phyloP scores from a whole-genome alignment of 2,113 vertebrate species.

The Progne subis region DNA sequence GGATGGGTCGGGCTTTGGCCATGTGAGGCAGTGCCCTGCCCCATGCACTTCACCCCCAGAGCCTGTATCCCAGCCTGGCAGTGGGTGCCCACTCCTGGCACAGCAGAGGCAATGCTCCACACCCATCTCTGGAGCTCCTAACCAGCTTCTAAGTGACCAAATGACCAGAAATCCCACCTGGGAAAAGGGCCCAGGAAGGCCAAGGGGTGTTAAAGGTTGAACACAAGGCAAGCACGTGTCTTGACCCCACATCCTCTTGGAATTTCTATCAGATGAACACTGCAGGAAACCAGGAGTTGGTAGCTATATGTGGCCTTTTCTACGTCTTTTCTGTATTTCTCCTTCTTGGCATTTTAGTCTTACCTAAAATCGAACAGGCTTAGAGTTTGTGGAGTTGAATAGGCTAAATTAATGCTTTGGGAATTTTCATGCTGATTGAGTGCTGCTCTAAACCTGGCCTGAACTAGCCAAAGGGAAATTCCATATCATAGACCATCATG shows the following conservation, averaged over 20 bases:
- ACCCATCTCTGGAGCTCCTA: background rate
- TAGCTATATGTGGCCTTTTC: background rate
- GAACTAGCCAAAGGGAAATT: background rate
- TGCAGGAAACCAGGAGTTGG: background rate
- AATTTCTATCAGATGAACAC: background rate
- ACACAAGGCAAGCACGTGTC: accelerated
- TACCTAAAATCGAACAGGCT: background rate
- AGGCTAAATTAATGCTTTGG: background rate
- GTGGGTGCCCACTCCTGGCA: background rate
- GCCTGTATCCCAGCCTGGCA: background rate
- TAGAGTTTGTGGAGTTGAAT: too few relatives aligned
- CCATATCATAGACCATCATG: background rate
- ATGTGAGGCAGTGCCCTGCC: background rate
- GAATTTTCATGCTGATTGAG: background rate
- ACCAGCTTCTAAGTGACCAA: background rate
- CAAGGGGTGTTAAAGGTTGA: accelerated
- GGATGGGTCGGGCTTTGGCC: accelerated
- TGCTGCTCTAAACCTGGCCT: background rate
- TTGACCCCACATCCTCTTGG: background rate
- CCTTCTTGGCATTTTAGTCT: background rate
- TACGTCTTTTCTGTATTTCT: background rate
- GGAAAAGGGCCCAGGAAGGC: background rate
- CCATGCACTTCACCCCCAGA: too few relatives aligned
- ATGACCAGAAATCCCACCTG: background rate
- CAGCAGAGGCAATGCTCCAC: background rate